Evolutionary conservation across 2,113 vertebrate species (phyloP).

Genomic region (Xenopus borealis): DNA sequence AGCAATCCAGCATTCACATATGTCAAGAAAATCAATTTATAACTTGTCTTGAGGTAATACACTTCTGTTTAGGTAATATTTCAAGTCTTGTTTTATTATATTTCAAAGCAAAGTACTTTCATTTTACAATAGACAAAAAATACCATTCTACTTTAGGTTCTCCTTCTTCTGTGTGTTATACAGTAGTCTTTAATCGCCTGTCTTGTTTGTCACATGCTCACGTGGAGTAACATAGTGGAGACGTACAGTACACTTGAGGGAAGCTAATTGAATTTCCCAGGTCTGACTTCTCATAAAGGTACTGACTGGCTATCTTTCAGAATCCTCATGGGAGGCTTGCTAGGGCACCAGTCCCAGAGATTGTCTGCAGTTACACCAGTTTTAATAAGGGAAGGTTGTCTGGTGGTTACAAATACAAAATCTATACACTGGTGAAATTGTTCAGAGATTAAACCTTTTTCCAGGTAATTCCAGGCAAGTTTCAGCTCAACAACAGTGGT

Average conservation of each 20-base stretch:
- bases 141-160: background rate
- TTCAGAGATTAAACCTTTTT: too few relatives aligned
- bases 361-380: too few relatives aligned
- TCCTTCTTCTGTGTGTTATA: background rate
- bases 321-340: too few relatives aligned
- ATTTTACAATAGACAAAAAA: slow-evolving; percentile 19
- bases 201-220: background rate
- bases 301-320: too few relatives aligned
- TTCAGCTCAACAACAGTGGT: too few relatives aligned
- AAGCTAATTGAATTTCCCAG: too few relatives aligned
- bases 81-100: slow-evolving; percentile 42
- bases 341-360: too few relatives aligned
- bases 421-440: too few relatives aligned
- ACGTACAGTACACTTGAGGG: background rate
- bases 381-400: too few relatives aligned
- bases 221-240: background rate
- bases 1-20: slow-evolving; percentile 32
- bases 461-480: too few relatives aligned
- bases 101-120: slow-evolving; percentile 41
- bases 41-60: slow-evolving; percentile 40
- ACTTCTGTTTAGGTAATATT: slow-evolving; percentile 34
- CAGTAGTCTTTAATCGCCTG: background rate
- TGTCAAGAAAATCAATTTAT: slow-evolving; percentile 43
- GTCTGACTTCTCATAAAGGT: too few relatives aligned
- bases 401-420: too few relatives aligned